Evolutionary conservation across 2,113 vertebrate species (phyloP).

Genomic region (Ondatra zibethicus): DNA sequence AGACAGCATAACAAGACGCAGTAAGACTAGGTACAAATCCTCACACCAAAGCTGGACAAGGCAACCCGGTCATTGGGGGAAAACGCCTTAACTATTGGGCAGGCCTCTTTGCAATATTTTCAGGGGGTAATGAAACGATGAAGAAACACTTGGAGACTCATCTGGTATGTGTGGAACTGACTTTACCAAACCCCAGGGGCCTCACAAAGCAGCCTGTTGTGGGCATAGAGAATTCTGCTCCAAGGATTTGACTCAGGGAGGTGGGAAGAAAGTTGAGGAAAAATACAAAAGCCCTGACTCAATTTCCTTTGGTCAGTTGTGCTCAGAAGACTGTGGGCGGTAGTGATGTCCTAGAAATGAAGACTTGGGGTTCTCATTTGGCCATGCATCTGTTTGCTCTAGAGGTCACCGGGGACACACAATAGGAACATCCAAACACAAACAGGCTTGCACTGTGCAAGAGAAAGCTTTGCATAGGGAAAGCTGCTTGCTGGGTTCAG

Average conservation of each 20-base stretch:
- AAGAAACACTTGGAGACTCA: conserved; percentile 25
- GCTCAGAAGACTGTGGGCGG: conserved; percentile 37
- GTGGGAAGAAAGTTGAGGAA: too few relatives aligned
- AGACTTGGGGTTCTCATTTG: conserved; percentile 31
- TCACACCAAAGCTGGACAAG: too few relatives aligned
- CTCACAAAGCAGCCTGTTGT: not conserved
- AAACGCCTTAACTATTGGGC: not conserved
- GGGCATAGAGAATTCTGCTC: not conserved
- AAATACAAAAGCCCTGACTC: not conserved
- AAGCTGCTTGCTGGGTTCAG: conserved; percentile 8
- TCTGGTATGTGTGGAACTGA: not conserved
- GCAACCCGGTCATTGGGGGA: too few relatives aligned
- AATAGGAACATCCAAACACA: conserved; percentile 43
- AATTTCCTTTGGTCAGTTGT: not conserved
- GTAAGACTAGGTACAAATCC: not conserved
- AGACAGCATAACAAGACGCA: not conserved
- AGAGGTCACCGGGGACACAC: not conserved
- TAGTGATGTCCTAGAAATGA: conserved; percentile 62
- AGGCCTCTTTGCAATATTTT: not conserved
- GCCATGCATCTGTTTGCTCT: conserved; percentile 51
- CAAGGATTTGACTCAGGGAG: not conserved
- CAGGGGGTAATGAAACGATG: not conserved
- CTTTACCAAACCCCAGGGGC: not conserved
- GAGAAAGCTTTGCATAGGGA: not conserved
- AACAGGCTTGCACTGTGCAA: not conserved